phyloP scores from a whole-genome alignment of 2,888 invertebrate species.

The Diarsia mendica region DNA sequence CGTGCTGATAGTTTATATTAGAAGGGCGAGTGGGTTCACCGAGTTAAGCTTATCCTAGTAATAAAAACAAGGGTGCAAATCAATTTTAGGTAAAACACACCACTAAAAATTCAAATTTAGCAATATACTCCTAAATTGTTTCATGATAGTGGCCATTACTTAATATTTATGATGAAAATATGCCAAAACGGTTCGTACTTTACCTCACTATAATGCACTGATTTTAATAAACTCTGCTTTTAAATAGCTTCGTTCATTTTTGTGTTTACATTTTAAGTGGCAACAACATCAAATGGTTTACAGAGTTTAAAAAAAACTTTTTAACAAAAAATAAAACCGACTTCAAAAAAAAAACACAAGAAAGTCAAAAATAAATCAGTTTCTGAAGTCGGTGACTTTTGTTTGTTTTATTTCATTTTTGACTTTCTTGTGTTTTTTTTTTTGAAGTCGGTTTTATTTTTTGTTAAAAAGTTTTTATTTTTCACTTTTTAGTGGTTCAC shows the following conservation, averaged over 20 bases:
- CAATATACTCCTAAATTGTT: conserved; percentile 16
- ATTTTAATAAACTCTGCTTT: conserved; percentile 9
- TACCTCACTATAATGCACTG: background rate
- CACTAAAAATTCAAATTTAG: conserved; percentile 29
- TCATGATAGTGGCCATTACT: conserved; percentile 24
- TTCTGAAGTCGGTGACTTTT: no score
- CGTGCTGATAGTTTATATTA: conserved; percentile 45
- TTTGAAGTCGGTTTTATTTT: no score
- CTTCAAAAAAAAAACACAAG: no score
- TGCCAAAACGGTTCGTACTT: conserved; percentile 4
- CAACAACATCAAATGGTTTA: background rate
- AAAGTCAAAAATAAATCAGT: no score
- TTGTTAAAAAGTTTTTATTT: no score
- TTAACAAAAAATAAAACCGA: no score
- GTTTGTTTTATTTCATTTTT: no score
- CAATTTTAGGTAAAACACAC: conserved; percentile 13
- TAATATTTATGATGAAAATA: conserved; percentile 25
- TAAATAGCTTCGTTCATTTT: background rate
- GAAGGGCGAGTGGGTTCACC: background rate
- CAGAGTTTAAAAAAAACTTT: no score
- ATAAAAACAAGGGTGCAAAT: conserved; percentile 39
- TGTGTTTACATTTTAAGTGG: background rate
- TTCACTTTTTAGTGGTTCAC: no score
- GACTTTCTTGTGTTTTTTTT: no score
- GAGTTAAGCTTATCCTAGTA: conserved; percentile 14